Base-by-base conservation (phyloP, 2,113 vertebrate species). In the Lasiurus cinereus region DNA sequence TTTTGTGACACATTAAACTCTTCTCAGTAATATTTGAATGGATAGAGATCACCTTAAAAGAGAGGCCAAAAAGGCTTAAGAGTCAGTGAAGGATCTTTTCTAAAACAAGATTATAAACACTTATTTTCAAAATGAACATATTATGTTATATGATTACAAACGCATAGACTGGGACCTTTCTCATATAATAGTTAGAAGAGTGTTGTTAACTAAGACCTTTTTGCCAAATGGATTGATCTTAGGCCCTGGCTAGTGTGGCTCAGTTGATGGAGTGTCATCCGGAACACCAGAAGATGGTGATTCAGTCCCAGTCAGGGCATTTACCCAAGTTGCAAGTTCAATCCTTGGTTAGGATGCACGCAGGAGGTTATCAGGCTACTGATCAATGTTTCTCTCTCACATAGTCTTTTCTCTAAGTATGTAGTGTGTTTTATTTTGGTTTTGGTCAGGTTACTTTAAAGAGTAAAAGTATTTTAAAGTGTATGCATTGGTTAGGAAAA, bases 381-480 rank as follows among this genome's bases (percentile, higher is more conserved):
- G 14, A 66, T 66, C 6, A 31, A 66, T n/a, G 29, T 66, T 66
- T 66, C 64, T 64, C 62, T 64, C 62, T 66, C 64, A 66, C 31
- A n/a, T 66, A 1, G 56, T 59, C 56, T 59, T 59, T 59, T 27
- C 22, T 59, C 56, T 64, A 89, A 88, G 24, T 59, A 66, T 54
- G 19, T 36, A 11, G 43, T 84, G 24, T 72, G 39, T 91, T 92
- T 77, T 48, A 48, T 66, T 90, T 93, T 92, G 62, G 18, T 56
- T 82, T 77, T 90, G 31, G 21, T 93, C 15, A 62, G 36, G 36
- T 88, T 90, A 74, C 18, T 90, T 66, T 77, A 18, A 87, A 74
- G 27, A 87, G 59, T 56, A 86, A 92, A 93, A 91, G 59, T n/a
- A 84, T 91, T 87, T 90, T 64, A 18, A 89, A 74, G 12, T 54